Evolutionary conservation across 2,797 vertebrate species (phyloP), one percentile per base, ranked within the genome.

Genomic region (Acestrorhynchus altus): DNA sequence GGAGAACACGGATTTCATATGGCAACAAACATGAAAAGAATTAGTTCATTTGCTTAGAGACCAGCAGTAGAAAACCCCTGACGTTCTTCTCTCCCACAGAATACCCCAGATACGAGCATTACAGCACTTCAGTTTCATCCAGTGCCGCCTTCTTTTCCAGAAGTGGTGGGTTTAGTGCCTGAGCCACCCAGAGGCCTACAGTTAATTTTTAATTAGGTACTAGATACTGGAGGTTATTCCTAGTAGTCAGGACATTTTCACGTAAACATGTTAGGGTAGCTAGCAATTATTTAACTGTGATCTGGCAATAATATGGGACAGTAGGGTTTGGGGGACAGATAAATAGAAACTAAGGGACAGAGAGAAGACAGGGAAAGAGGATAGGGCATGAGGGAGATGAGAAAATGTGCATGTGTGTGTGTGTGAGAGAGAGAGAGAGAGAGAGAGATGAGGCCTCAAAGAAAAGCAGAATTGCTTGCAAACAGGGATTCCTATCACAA

Each of bases 141-240:
- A 11, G 8, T 8, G 26, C 11, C 67, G 13, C 49, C 4, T 68
- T 35, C 46, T 35, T 31, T 12, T n/a, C 46, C 39, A 20, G 31
- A 15, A 31, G 18, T 51, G 47, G 18, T 8, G 9, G 65, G 56
- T 52, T 79, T 79, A 73, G 52, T 52, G 46, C 77, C 20, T 24
- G 42, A 73, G 26, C 47, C 24, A 74, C 18, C 47, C 67, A 40
- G 59, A 11, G n/a, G 28, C 67, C 51, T 18, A 47, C 49, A 72
- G 73, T 81, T 76, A 69, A 78, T 70, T 35, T 81, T 83, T 83
- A 81, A 79, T 79, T 69, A 61, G 63, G 51, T 35, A 15, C 49
- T 78, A 75, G 76, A 81, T 57, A 71, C 40, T 74, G 64, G 66
- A 74, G 72, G 76, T 83, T 65, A 72, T 44, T 82, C 35, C 70